Base-by-base conservation (phyloP, 2,113 vertebrate genomes). In the Columbina picui region DNA sequence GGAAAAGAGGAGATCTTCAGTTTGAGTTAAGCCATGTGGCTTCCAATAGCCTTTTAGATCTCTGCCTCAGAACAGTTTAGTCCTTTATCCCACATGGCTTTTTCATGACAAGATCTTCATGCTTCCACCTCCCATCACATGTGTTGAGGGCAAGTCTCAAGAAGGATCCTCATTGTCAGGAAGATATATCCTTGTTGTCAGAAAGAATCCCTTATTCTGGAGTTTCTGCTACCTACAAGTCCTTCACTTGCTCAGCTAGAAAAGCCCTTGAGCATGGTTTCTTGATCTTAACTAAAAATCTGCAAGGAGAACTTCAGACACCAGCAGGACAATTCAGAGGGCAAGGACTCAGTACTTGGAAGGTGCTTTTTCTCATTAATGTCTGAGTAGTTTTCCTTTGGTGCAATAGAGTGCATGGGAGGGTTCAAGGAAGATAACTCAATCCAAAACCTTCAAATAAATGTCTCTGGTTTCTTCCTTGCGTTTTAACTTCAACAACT, bases 1-100 rank as follows among this genome's bases (percentile, higher is more conserved):
- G 63, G 45, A 61, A 83, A 93, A 91, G 55, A 79, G 19, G 59
- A 95, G 90, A 83, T 94, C 88, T 96, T 90, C 79, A 77, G 63
- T 95, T 92, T 97, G 95, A 96, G 90, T 92, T 86, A 96, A 93
- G 94, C 92, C 94, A 93, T 27, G 55, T 90, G 92, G 83, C 92
- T 94, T 96, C 63, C 59, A 73, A 85, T 63, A 87, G 87, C 39
- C 84, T 87, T 96, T 89, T 71, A 71, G 55, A 50, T 87, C 45
- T 67, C 53, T 93, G 45, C 45, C 55, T 94, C 53, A 45, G 47
- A 78, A 52, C 30, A 71, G 3, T 60, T 84, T 60, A 79, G 70
- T 78, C 29, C 43, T 20, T 14, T 76, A 13, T 87, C n/a, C 61
- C 67, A 41, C 17, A 27, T 55, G 50, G 15, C 14, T 77, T 61